Base-by-base conservation (phyloP, 37 sponge, comb jelly and placozoan genomes). In the Aplysina aerophoba region DNA sequence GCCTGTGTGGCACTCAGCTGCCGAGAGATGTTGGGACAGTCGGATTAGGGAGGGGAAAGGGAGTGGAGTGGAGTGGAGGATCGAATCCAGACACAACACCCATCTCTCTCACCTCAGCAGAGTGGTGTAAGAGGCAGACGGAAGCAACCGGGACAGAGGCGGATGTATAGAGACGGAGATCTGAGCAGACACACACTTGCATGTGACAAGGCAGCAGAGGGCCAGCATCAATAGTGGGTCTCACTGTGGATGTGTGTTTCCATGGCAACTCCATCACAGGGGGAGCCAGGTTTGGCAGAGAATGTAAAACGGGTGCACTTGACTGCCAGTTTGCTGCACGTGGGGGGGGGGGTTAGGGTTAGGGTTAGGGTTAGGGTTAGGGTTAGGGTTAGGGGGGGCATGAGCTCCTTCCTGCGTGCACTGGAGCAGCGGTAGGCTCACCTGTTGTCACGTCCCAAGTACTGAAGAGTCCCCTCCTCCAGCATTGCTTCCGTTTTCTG, bases 401-500 rank as follows among this genome's bases (percentile, higher is more conserved):
- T 27, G 79, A 44, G 50, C 8, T 3, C 8, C 50, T 11, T 44
- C 50, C 50, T 44, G 50, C 25, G 44, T 38, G 2, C 38, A 25
- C 2, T 37, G 16, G 79, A 21, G 41, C 3, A 17, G 53, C 44
- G 2, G 44, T 15, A 0, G 41, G 79, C 44, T 77, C 89, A 85
- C 81, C 39, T 89, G 53, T 50, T 71, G 16, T 30, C 59, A 8
- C 31, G 69, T 39, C 79, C 69, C 53, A 85, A 85, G 63, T 85
- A 84, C 22, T 21, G 73, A 25, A 89, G 54, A 35, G 44, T 81
- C 14, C 84, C 72, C 41, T 89, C 81, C 59, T 89, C 89, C 39
- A 89, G 36, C 59, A 89, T 81, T 5, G 85, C 39, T 60, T 89
- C 89, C 27, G 81, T 27, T 80, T 89, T 79, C 89, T 85, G 61